phyloP scores from a whole-genome alignment of 2,113 vertebrate species.

The Irena cyanogastra region DNA sequence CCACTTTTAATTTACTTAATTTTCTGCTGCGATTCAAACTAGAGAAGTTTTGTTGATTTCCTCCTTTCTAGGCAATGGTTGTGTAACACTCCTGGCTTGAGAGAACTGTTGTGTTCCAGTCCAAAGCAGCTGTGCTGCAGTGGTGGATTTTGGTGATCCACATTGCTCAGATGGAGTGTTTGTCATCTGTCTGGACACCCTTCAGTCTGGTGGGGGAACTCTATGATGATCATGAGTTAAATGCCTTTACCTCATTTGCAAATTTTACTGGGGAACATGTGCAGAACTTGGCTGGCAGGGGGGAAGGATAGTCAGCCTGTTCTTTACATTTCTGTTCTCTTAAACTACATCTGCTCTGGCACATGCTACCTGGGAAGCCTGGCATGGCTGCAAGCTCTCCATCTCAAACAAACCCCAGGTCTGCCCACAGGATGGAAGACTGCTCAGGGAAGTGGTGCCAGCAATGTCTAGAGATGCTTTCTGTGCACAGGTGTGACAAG shows the following conservation, averaged over 20 bases:
- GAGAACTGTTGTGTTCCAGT: not conserved
- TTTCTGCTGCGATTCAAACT: not conserved
- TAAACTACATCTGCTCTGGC: not conserved
- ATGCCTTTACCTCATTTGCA: not conserved
- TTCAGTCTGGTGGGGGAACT: not conserved
- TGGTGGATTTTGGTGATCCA: not conserved
- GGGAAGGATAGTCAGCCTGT: not conserved
- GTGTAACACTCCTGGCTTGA: not conserved
- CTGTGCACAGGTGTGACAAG: not conserved
- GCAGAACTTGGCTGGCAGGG: not conserved
- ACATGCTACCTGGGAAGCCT: slow-evolving; percentile 1
- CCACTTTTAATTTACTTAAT: not conserved
- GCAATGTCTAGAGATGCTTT: not conserved
- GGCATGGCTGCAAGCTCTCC: not conserved
- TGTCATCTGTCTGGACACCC: not conserved
- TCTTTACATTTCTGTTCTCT: not conserved
- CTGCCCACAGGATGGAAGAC: not conserved
- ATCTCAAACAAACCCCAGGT: not conserved
- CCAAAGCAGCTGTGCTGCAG: slow-evolving; percentile 47
- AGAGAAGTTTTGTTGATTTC: not conserved
- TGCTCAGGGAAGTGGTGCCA: not conserved
- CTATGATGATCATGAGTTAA: not conserved
- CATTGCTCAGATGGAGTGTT: not conserved
- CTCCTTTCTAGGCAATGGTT: not conserved
- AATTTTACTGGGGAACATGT: not conserved